Evolutionary conservation across 2,888 invertebrate genomes (phyloP).

Genomic region (Drosophila siamana): DNA sequence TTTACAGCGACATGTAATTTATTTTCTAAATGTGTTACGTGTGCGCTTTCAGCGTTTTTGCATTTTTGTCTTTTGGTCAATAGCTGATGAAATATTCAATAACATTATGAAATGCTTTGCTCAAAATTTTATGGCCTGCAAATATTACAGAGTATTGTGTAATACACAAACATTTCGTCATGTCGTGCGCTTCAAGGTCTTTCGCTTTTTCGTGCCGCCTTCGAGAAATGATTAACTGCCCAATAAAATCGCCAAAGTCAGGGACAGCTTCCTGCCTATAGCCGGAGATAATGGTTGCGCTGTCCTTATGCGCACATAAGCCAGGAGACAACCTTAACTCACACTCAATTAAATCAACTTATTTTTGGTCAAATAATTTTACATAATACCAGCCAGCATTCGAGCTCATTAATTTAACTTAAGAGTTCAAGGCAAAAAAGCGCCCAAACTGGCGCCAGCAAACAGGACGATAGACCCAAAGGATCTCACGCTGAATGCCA

Average conservation of each 20-base stretch:
- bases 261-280: conserved; percentile 37
- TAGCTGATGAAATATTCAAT: conserved; percentile 16
- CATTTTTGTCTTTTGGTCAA: conserved; percentile 7
- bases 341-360: conserved; percentile 77
- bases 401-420: conserved; percentile 78
- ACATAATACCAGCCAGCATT: conserved; percentile 64
- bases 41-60: conserved; percentile 7
- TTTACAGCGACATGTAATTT: conserved; percentile 44
- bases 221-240: conserved; percentile 48
- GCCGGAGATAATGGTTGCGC: conserved; percentile 13
- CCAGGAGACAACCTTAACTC: conserved; percentile 49
- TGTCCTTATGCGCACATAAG: conserved; percentile 33
- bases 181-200: conserved; percentile 12
- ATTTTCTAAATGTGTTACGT: conserved; percentile 42
- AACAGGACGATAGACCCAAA: conserved; percentile 31
- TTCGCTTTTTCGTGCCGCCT: conserved; percentile 11
- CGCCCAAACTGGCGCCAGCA: conserved; percentile 25
- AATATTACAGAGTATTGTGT: background rate
- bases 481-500: conserved; percentile 49
- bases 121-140: background rate
- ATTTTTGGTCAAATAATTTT: conserved; percentile 81
- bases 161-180: background rate
- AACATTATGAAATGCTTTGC: background rate
- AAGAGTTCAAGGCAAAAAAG: conserved; percentile 60
- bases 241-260: conserved; percentile 50